Evolutionary conservation across 37 sponge, comb jelly and placozoan genomes (phyloP), one percentile per base, ranked within the genome.

Genomic region (Ephydatia muelleri): DNA sequence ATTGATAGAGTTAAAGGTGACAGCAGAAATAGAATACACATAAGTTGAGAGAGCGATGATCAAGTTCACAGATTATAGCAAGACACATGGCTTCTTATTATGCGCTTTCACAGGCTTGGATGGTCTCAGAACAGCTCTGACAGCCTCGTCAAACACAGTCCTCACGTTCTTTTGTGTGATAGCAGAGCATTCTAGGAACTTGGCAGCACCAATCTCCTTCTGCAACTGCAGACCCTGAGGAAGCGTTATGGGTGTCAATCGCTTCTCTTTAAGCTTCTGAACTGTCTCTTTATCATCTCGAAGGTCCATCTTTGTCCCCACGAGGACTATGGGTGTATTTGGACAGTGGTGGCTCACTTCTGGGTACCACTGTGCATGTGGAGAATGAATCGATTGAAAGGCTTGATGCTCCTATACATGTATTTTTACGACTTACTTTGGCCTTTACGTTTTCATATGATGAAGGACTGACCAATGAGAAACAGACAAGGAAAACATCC

Each of bases 401-500:
- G 43, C 6, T 6, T 9, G 6, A 43, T n/a, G n/a, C n/a, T n/a
- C n/a, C n/a, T n/a, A 6, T 43, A 6, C 43, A 43, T 9, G 43
- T 6, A 9, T 9, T 6, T 43, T 43, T 43, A 43, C 6, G 3
- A 43, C 84, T 75, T 72, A 83, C 84, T 75, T 83, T 83, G 14
- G 57, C 84, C 36, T 72, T 78, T 35, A 90, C 86, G 79, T 90
- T 90, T 49, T 86, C 86, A 67, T 75, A 85, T 57, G 91, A 90
- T 29, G 87, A 75, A 28, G 91, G 91, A 57, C 80, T 86, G 47
- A 86, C 82, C 14, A 90, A 73, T 5, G 86, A 86, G 83, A 90
- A 90, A 68, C 91, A 90, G 66, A 90, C 78, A 0, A 90, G 79
- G 68, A 90, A 90, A 25, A 90, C 91, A 68, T 90, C 84, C 12